Percentiles rank a stretch among this genome's conserved stretches.
These are phyloP conservation scores for Nasonia longicornis DNA, from an alignment of 1,140 invertebrate species.

Conservation along the genomic window DNA sequence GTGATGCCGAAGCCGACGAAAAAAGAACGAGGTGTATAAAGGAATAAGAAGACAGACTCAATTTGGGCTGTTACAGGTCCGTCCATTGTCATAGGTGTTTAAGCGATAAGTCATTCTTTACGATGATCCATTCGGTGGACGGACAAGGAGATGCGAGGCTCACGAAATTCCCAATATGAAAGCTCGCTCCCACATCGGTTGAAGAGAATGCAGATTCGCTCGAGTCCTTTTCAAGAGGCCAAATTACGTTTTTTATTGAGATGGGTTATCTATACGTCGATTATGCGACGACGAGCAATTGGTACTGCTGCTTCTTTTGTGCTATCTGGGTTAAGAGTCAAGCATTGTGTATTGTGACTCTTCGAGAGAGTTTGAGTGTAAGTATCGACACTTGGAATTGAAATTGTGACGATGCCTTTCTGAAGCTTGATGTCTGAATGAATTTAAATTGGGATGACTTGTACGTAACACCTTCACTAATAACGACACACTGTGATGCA, in stretches of 20 bases:
- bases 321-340: too few species aligned
- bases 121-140: constrained; percentile 56
- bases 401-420: not conserved
- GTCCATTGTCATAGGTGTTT: constrained; percentile 53
- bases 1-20: not conserved
- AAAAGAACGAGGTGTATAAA: not conserved
- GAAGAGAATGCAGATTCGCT: constrained; percentile 28
- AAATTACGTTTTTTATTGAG: constrained; percentile 23
- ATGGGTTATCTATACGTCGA: constrained; percentile 7
- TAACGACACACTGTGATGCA: too few species aligned
- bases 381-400: not conserved
- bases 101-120: constrained; percentile 65
- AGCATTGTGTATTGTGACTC: not conserved
- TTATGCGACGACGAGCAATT: constrained; percentile 1
- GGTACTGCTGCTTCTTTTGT: too few species aligned
- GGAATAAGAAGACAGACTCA: constrained; percentile 52
- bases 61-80: constrained; percentile 58
- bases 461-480: too few species aligned
- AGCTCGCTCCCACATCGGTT: not conserved
- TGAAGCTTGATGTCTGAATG: not conserved
- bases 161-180: constrained; percentile 23
- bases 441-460: too few species aligned
- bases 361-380: not conserved
- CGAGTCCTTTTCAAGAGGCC: not conserved
- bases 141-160: constrained; percentile 14